phyloP scores from a whole-genome alignment of 1,140 invertebrate genomes.

The Scaptomyza montana region DNA sequence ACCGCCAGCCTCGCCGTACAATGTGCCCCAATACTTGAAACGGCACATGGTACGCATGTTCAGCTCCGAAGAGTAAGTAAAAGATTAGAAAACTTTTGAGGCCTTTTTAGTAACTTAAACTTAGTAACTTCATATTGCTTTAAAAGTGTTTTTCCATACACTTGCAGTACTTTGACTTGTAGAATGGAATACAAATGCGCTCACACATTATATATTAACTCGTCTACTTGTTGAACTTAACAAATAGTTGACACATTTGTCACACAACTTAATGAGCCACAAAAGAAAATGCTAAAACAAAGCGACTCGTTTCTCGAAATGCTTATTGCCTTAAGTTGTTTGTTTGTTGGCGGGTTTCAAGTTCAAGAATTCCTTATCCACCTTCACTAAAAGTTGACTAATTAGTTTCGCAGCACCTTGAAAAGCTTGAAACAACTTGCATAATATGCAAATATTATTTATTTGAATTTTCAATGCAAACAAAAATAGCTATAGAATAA shows the following conservation, averaged over 20 bases:
- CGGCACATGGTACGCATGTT: conserved; percentile 83
- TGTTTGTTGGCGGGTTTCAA: neutral
- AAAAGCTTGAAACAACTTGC: conserved; percentile 11
- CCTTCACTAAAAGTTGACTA: neutral
- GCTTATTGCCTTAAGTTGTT: neutral
- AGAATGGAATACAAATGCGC: too few species aligned
- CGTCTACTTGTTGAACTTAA: neutral
- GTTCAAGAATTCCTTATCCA: neutral
- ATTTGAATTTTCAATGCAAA: conserved; percentile 11
- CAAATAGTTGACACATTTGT: neutral
- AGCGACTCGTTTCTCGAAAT: neutral
- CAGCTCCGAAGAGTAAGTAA: conserved; percentile 81
- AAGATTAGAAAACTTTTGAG: too few species aligned
- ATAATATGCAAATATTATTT: conserved; percentile 1
- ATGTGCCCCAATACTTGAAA: conserved; percentile 73
- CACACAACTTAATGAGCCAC: neutral
- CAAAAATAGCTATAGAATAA: neutral
- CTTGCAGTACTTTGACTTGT: too few species aligned
- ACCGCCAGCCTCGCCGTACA: conserved; percentile 69
- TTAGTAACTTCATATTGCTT: too few species aligned
- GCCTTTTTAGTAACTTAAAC: too few species aligned
- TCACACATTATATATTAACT: too few species aligned
- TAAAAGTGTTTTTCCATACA: too few species aligned
- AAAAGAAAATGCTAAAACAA: neutral
- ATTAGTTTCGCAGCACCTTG: conserved; percentile 10